Conservation (phyloP, 1,140 invertebrate genomes). For the Rhynchophorus ferrugineus region DNA sequence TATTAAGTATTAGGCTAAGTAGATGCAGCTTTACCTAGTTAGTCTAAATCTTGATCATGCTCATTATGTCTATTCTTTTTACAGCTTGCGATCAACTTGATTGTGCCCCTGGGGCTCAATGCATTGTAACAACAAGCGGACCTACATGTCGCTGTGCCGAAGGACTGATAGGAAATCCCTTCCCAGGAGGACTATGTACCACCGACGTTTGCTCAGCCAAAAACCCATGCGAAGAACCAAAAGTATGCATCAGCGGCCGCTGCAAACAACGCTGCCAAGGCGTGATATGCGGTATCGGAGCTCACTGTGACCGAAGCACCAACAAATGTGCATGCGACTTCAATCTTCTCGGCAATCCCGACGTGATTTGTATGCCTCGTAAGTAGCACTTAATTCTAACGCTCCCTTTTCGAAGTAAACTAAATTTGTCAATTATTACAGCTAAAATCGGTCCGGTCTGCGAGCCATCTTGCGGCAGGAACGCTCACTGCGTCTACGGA, state of each 20-base stretch:
- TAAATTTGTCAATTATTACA: too few species aligned
- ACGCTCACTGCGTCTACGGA: slow-evolving; percentile 83
- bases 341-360: slow-evolving; percentile 82
- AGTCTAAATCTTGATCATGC: too few species aligned
- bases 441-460: slow-evolving; percentile 71
- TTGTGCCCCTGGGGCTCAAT: slow-evolving; percentile 76
- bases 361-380: slow-evolving; percentile 85
- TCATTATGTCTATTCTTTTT: slow-evolving; percentile 24
- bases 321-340: slow-evolving; percentile 81
- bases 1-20: too few species aligned
- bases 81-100: slow-evolving; percentile 70
- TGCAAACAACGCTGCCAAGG: slow-evolving; percentile 81
- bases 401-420: too few species aligned
- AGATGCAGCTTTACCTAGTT: too few species aligned
- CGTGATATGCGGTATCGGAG: slow-evolving; percentile 73
- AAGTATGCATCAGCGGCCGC: slow-evolving; percentile 72
- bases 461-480: slow-evolving; percentile 67
- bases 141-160: slow-evolving; percentile 82
- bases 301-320: slow-evolving; percentile 67
- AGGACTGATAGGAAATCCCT: slow-evolving; percentile 81
- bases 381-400: too few species aligned
- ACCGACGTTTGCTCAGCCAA: slow-evolving; percentile 71
- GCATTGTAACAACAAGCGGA: slow-evolving; percentile 75
- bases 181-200: slow-evolving; percentile 75
- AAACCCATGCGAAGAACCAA: slow-evolving; percentile 66